Conservation (phyloP, 2,113 vertebrate genomes). For the Microtus pennsylvanicus region DNA sequence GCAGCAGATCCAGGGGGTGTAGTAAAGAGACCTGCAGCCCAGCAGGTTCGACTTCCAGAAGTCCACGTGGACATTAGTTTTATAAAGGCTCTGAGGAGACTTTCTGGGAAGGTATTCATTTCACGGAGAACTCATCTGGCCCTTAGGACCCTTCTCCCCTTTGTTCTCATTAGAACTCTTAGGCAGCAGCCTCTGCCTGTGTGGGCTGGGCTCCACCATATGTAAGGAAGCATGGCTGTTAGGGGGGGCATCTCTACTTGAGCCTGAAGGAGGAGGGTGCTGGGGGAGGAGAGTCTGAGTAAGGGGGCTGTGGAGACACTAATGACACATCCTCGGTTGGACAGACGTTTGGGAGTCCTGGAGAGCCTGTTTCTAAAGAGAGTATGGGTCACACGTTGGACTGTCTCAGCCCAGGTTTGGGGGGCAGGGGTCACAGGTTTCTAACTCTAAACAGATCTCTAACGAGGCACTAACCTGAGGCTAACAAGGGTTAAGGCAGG, state of each 20-base stretch:
- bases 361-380: background rate
- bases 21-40: background rate
- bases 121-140: background rate
- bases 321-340: background rate
- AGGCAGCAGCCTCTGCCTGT: background rate
- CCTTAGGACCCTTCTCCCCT: background rate
- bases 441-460: constrained; percentile 82
- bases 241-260: background rate
- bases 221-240: background rate
- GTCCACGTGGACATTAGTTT: background rate
- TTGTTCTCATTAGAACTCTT: background rate
- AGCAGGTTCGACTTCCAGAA: background rate
- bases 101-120: background rate
- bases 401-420: constrained; percentile 67
- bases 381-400: constrained; percentile 68
- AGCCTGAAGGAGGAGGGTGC: background rate
- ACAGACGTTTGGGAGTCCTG: background rate
- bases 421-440: constrained; percentile 38
- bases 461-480: constrained; percentile 82
- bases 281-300: background rate
- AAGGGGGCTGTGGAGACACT: background rate
- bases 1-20: background rate
- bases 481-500: constrained; percentile 81
- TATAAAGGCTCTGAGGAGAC: background rate
- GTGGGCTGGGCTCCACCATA: accelerated